Evolutionary conservation across 2,888 invertebrate genomes (phyloP), one percentile per base, ranked within the genome.

Genomic region (Drosophila affinis): DNA sequence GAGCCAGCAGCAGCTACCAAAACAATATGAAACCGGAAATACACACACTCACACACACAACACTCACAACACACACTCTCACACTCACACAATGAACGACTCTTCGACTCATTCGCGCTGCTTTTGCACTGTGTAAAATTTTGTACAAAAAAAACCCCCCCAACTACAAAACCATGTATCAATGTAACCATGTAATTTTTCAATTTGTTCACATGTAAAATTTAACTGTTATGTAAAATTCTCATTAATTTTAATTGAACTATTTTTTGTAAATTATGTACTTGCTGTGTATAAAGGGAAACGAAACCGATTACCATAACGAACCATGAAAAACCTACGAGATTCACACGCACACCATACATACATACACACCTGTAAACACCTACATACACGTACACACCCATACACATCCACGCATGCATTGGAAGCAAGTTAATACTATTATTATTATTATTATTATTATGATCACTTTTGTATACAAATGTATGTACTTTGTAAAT

Each of bases 91-190:
- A 62, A 75, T 69, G 55, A 71, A 71, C 59, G 62, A 81, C 79
- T 83, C 75, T 83, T 86, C 80, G 80, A 70, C 75, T 78, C 55
- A 72, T 81, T 84, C 78, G 80, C 81, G 78, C 86, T 83, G 81
- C 81, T 84, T 84, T 84, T 84, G 87, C 88, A 88, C 84, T 81
- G 76, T 85, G 88, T 85, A 85, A 85, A 87, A 87, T 81, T 79
- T 84, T 87, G 79, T 88, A 84, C 69, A 78, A 68, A 48, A 67
- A 71, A 68, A 21, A 21, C 21, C 55, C 51, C 63, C 51, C 44
- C 21, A 62, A 63, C 51, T 29, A 65, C 47, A 57, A 72, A 72
- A 62, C 62, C 73, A 63, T 81, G 56, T 56, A 72, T n/a, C 39
- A n/a, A 39, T 39, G 39, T 7, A 72, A 81, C 69, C 72, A 78